phyloP scores from a whole-genome alignment of 2,888 invertebrate species.

The Polietes domitor region DNA sequence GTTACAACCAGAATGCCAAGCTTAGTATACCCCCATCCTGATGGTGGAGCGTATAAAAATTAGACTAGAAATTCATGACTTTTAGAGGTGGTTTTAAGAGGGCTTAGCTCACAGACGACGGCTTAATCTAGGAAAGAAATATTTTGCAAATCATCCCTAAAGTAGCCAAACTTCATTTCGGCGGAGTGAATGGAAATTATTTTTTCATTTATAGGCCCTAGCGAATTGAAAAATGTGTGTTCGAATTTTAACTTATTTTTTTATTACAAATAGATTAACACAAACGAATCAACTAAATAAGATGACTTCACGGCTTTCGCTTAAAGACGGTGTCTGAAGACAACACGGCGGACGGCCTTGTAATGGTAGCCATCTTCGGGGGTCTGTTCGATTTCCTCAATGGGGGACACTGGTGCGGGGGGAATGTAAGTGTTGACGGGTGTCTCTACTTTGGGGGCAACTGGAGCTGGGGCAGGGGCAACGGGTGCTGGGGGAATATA shows the following conservation, averaged over 20 bases:
- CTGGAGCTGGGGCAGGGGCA: slow-evolving; percentile 36
- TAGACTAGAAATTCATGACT: no score
- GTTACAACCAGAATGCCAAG: no score
- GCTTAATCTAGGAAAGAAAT: no score
- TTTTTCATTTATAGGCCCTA: no score
- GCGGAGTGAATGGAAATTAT: no score
- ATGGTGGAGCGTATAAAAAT: no score
- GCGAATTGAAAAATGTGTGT: slow-evolving; percentile 9
- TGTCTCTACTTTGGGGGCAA: slow-evolving; percentile 10
- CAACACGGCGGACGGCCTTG: slow-evolving; percentile 75
- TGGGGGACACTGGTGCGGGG: slow-evolving; percentile 63
- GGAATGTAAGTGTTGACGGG: slow-evolving; percentile 60
- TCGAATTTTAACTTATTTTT: not conserved
- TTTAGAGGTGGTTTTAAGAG: no score
- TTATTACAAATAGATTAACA: not conserved
- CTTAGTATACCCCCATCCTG: no score
- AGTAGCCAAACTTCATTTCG: no score
- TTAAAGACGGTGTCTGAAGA: slow-evolving; percentile 73
- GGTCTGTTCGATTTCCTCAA: slow-evolving; percentile 72
- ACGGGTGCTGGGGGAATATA: slow-evolving; percentile 37
- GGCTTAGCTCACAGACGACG: no score
- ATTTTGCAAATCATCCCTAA: no score
- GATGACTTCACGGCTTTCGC: not conserved
- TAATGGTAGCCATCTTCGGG: slow-evolving; percentile 76
- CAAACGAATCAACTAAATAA: not conserved